These are phyloP conservation scores for Holocentrus rufus DNA, from an alignment of 2,797 vertebrate genomes.

Conservation along the genomic window DNA sequence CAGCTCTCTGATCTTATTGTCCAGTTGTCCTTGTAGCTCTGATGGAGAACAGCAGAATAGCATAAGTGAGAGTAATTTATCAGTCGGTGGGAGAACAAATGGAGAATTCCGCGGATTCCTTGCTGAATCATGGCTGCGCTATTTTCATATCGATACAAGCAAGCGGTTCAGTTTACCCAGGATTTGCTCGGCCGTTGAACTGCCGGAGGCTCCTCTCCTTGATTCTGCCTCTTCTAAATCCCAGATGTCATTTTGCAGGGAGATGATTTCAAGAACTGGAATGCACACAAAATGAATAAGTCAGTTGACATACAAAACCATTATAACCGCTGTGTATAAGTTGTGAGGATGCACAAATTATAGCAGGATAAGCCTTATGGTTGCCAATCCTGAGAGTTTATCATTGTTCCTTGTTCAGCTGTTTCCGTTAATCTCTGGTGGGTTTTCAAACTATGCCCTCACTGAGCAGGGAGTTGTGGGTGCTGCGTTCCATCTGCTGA, in stretches of 20 bases:
- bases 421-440: background rate
- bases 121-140: too few relatives aligned
- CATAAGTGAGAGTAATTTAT: background rate
- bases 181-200: background rate
- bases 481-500: background rate
- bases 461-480: constrained; percentile 28
- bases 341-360: background rate
- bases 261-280: constrained; percentile 64
- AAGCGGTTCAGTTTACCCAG: constrained; percentile 28
- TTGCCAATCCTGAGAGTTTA: background rate
- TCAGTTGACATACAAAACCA: background rate
- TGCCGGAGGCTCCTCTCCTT: background rate
- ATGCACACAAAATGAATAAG: constrained; percentile 1
- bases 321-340: background rate
- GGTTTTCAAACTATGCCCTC: constrained; percentile 4
- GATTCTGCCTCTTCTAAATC: constrained; percentile 25
- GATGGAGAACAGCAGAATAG: constrained; percentile 2
- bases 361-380: background rate
- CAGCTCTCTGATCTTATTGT: constrained; percentile 23
- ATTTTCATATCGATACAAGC: too few relatives aligned
- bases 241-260: constrained; percentile 63
- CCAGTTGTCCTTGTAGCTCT: constrained; percentile 40
- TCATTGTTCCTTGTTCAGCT: background rate
- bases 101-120: too few relatives aligned
- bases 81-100: too few relatives aligned